A percentile compares a stretch with the other conserved stretches of the same genome.
Conservation (phyloP, 2,888 invertebrate genomes). For the Nemotelus pantherinus region DNA sequence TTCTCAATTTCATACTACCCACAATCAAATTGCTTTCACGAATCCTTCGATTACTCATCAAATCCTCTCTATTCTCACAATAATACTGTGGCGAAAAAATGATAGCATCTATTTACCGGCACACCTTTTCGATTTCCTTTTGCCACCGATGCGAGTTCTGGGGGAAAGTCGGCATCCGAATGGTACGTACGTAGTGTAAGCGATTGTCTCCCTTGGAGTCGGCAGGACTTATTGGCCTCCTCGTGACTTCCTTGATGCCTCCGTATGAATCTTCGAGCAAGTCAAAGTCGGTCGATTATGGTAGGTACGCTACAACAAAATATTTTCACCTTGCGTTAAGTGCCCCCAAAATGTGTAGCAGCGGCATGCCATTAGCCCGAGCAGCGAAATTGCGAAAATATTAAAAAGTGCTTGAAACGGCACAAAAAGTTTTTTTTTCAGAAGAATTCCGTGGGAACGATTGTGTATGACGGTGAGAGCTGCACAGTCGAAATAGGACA, state of each 20-base stretch:
- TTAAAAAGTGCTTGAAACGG: conserved; percentile 36
- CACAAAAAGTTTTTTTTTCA: conserved; percentile 20
- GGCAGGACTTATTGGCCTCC: neutral
- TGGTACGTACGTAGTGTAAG: neutral
- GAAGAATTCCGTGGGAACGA: conserved; percentile 42
- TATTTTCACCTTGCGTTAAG: conserved; percentile 16
- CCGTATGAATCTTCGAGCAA: neutral
- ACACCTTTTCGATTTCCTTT: conserved; percentile 24
- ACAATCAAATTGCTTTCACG: conserved; percentile 20
- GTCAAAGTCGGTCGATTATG: neutral
- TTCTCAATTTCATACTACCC: conserved; percentile 12
- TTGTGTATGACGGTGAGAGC: conserved; percentile 7
- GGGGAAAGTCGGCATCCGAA: neutral
- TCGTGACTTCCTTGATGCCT: conserved; percentile 27
- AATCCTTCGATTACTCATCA: conserved; percentile 18
- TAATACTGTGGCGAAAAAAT: conserved; percentile 14
- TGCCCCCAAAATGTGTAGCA: neutral
- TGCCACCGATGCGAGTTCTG: conserved; percentile 1
- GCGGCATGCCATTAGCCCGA: conserved; percentile 27
- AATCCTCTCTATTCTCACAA: neutral
- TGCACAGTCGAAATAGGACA: neutral
- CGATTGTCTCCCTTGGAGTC: neutral
- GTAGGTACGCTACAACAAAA: neutral
- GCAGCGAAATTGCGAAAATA: conserved; percentile 35
- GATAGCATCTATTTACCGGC: conserved; percentile 10